phyloP scores from a whole-genome alignment of 1,140 invertebrate species.

The Bombus terrestris region DNA sequence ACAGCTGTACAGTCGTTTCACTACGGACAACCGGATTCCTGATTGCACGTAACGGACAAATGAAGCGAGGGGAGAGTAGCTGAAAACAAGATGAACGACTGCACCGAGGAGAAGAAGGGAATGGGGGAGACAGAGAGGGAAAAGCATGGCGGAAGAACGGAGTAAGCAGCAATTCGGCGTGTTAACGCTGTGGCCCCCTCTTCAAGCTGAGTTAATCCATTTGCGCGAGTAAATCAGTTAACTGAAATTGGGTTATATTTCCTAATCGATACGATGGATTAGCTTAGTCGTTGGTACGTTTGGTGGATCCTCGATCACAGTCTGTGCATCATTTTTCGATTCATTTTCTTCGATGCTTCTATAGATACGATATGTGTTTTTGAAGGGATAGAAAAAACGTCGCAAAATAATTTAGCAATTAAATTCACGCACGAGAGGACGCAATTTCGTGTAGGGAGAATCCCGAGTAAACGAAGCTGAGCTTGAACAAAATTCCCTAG shows the following conservation, averaged over 20 bases:
- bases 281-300: conserved; percentile 57
- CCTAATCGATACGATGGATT: conserved; percentile 75
- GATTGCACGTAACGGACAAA: conserved; percentile 71
- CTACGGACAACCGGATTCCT: conserved; percentile 59
- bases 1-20: conserved; percentile 56
- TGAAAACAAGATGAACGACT: conserved; percentile 69
- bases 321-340: neutral
- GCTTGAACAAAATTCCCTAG: conserved; percentile 34
- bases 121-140: conserved; percentile 20
- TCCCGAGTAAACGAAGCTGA: neutral
- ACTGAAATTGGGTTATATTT: conserved; percentile 73
- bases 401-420: neutral
- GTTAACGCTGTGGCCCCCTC: conserved; percentile 56
- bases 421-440: neutral
- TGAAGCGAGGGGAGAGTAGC: conserved; percentile 64
- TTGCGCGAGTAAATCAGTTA: conserved; percentile 71
- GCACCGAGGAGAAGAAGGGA: conserved; percentile 13
- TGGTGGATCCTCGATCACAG: conserved; percentile 28
- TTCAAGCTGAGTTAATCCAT: conserved; percentile 69
- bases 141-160: conserved; percentile 54
- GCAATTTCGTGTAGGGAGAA: neutral
- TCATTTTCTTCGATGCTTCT: neutral
- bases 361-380: no score
- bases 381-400: no score
- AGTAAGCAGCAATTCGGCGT: conserved; percentile 64